Evolutionary conservation across 2,113 vertebrate genomes (phyloP).

Genomic region (Stomatorhinus ivindoensis): DNA sequence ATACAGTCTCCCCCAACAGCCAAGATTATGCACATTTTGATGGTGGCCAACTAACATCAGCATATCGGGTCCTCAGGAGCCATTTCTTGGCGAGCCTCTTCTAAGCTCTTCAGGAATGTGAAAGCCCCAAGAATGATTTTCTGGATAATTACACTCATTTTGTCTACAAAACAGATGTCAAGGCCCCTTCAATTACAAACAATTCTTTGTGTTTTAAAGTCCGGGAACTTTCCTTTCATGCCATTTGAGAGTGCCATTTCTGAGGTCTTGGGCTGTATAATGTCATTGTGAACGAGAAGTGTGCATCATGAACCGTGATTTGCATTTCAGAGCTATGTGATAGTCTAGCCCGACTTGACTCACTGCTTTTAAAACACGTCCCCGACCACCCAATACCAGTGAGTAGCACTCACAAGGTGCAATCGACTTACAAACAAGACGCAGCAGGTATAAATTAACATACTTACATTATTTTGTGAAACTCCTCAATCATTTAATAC

Average conservation of each 20-base stretch:
- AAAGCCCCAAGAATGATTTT: constrained; percentile 23
- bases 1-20: neutral
- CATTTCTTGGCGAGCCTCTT: constrained; percentile 8
- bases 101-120: constrained; percentile 26
- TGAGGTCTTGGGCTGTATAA: neutral
- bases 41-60: neutral
- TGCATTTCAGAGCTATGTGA: neutral
- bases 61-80: neutral
- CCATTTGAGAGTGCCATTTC: neutral
- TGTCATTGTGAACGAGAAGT: neutral
- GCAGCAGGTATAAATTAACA: neutral
- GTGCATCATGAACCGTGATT: neutral
- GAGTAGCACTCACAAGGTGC: neutral
- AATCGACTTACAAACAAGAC: neutral
- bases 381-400: neutral
- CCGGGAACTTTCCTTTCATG: constrained; percentile 6
- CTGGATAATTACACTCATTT: constrained; percentile 34
- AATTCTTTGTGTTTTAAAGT: constrained; percentile 24
- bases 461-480: neutral
- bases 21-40: neutral
- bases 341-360: neutral
- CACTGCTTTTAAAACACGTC: neutral
- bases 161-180: constrained; percentile 39
- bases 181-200: constrained; percentile 34
- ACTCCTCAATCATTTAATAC: neutral